Evolutionary conservation across 1,140 invertebrate genomes (phyloP), one percentile per base, ranked within the genome.

Genomic region (Mizuhopecten yessoensis): DNA sequence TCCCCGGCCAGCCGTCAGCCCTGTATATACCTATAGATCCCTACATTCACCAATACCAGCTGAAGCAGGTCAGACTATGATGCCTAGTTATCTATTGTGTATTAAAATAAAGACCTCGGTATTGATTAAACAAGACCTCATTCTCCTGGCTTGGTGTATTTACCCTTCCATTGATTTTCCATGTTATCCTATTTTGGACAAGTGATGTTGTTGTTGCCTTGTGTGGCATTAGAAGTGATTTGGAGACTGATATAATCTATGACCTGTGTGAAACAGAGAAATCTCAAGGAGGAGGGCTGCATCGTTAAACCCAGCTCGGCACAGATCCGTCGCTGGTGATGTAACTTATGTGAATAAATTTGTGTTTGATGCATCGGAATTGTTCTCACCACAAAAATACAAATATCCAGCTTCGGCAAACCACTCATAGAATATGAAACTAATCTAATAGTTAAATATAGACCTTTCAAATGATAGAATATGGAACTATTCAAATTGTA

Each of bases 161-260:
- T 75, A 75, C 57, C 57, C 57, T 29, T n/a, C n/a, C 57, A 75
- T 75, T 75, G 57, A 75, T 75, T 75, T 75, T 75, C 3, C n/a
- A n/a, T 0, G 57, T 75, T 75, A 75, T 75, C 57, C 57, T 75
- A 29, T 75, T 75, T 75, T 29, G 57, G 57, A 75, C 57, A 75
- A 75, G 57, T 57, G 45, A 11, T 57, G 9, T 75, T 75, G 57
- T 75, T 29, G 57, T 75, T n/a, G n/a, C n/a, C n/a, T n/a, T n/a
- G 57, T 29, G 17, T 17, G 2, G 57, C 57, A 75, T 75, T n/a
- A 75, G 23, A 75, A n/a, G 57, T 23, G 2, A 5, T 29, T 75
- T n/a, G 57, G 23, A 29, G 57, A 75, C 57, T 75, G 23, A 17
- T 75, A n/a, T 75, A 29, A 29, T 29, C 57, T 29, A 75, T 75